A percentile compares a stretch with the other conserved stretches of the same genome.
phyloP scores from a whole-genome alignment of 1,140 invertebrate species.

The Drosophila orena region DNA sequence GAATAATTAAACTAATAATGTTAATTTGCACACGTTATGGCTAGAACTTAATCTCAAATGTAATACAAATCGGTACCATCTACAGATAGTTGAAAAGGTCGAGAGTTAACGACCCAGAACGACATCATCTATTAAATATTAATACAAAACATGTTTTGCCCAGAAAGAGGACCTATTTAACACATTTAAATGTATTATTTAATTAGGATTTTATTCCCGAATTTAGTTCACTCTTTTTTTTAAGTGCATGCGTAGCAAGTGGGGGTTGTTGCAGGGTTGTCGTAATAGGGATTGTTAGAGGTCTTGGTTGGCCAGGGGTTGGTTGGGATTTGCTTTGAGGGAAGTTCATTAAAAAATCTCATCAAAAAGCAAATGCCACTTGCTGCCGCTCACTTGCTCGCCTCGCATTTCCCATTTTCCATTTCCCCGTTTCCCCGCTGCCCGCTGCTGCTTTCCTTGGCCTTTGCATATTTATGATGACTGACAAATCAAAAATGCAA shows the following conservation, averaged over 20 bases:
- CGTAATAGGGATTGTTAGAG: conserved; percentile 12
- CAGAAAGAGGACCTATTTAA: background rate
- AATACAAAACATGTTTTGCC: too few species aligned
- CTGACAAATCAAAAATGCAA: conserved; percentile 80
- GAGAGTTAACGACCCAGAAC: too few species aligned
- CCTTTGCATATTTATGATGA: conserved; percentile 76
- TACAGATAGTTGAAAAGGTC: too few species aligned
- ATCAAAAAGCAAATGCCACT: conserved; percentile 62
- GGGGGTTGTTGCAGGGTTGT: conserved; percentile 1
- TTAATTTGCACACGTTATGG: too few species aligned
- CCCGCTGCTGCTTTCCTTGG: conserved; percentile 10
- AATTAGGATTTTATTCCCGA: background rate
- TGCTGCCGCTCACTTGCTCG: conserved; percentile 11
- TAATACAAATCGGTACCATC: too few species aligned
- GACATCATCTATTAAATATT: too few species aligned
- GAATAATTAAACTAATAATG: too few species aligned
- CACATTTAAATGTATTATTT: too few species aligned
- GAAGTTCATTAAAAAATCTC: conserved; percentile 72
- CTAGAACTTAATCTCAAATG: too few species aligned
- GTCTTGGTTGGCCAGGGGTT: conserved; percentile 1
- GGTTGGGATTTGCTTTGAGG: conserved; percentile 13
- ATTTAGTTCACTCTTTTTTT: background rate
- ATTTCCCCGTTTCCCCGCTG: background rate
- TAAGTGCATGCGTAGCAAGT: conserved; percentile 4
- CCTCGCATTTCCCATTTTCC: conserved; percentile 9